These are phyloP conservation scores for Seriola aureovittata DNA, from an alignment of 2,113 vertebrate genomes.

Conservation along the genomic window DNA sequence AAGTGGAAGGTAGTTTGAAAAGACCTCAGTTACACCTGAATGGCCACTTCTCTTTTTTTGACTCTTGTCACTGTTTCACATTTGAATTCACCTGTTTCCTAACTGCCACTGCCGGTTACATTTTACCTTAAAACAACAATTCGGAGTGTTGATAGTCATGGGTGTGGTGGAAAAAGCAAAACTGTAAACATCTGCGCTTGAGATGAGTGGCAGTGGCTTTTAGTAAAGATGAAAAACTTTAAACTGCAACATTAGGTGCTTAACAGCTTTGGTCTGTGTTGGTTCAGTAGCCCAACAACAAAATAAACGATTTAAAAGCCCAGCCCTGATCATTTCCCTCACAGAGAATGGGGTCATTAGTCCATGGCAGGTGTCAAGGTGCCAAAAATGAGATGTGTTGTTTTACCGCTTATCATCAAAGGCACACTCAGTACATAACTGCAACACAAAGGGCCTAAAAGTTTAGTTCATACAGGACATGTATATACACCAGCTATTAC, in stretches of 20 bases:
- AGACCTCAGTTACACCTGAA: constrained; percentile 73
- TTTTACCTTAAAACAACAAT: constrained; percentile 49
- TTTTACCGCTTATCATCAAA: constrained; percentile 76
- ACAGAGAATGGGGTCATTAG: constrained; percentile 67
- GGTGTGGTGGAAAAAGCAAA: constrained; percentile 11
- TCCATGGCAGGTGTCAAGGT: constrained; percentile 60
- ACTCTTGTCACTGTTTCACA: constrained; percentile 52
- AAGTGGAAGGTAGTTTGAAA: constrained; percentile 59
- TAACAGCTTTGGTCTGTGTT: constrained; percentile 43
- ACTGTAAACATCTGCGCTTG: constrained; percentile 35
- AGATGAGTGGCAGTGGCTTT: constrained; percentile 23
- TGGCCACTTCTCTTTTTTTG: constrained; percentile 54
- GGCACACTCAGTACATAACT: constrained; percentile 58
- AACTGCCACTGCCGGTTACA: constrained; percentile 42
- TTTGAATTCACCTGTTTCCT: constrained; percentile 71
- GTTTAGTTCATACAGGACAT: constrained; percentile 44
- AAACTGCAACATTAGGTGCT: not conserved
- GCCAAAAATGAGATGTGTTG: constrained; percentile 51
- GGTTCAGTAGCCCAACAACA: constrained; percentile 41
- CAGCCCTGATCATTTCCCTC: constrained; percentile 52
- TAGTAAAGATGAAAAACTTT: not conserved
- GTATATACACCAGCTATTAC: constrained; percentile 41
- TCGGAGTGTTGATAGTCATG: constrained; percentile 27
- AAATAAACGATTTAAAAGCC: constrained; percentile 14
- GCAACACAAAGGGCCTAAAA: constrained; percentile 48